Evolutionary conservation across 2,113 vertebrate species (phyloP), one percentile per base, ranked within the genome.

Genomic region (Ia io): DNA sequence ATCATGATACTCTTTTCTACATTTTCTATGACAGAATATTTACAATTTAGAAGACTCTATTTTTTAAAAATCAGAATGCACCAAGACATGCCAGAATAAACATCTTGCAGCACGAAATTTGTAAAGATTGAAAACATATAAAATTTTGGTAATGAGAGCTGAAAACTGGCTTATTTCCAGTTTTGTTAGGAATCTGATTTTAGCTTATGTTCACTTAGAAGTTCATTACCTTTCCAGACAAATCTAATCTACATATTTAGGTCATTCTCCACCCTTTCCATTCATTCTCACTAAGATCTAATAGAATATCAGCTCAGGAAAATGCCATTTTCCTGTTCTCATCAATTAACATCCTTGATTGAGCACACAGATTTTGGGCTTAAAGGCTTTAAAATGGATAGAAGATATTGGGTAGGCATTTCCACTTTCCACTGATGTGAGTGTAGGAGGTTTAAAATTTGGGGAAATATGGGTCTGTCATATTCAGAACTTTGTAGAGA

Each of bases 121-220:
- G 71, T 67, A 63, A 90, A 92, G n/a, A 80, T 42, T 35, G n/a
- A 76, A 89, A 3, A 28, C 28, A 61, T n/a, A 51, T 18, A 61
- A 95, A 84, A 65, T 80, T 94, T 91, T 63, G 8, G 20, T 97
- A 95, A 94, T 86, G 83, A 95, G 83, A 67, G 32, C 44, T 69
- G 59, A 76, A 96, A 93, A 44, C 63, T 89, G 83, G 49, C 83
- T 94, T 10, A 16, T 95, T 97, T 97, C 74, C 73, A 96, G 89
- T 94, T 97, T 96, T 96, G 93, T 96, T 95, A 97, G 86, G 61
- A 94, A 95, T 94, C 44, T 93, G 82, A 96, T 94, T 96, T 96
- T 89, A 95, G 74, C 88, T 89, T 91, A 82, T 96, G 83, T 70
- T 96, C 91, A 53, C 74, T 88, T 91, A 94, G 83, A 93, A 94